Evolutionary conservation across 2,113 vertebrate genomes (phyloP).

Genomic region (Proterorhinus semilunaris): DNA sequence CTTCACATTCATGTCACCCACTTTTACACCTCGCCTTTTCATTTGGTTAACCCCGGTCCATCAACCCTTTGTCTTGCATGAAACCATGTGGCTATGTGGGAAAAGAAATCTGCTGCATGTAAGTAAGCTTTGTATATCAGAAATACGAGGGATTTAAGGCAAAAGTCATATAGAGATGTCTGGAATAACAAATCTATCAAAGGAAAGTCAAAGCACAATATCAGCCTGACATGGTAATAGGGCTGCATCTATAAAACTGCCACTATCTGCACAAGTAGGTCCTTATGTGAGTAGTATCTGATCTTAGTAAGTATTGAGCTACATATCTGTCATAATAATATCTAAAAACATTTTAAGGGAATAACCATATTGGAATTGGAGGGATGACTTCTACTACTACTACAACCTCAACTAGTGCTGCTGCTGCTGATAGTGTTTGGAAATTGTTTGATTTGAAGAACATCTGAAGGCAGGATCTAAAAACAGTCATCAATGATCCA

Average conservation of each 20-base stretch:
- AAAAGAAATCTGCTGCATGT: neutral
- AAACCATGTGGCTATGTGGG: neutral
- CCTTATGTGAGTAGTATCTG: too few species aligned
- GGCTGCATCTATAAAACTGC: neutral
- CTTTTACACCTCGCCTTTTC: constrained; percentile 24
- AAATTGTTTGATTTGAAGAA: neutral
- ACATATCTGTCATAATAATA: too few species aligned
- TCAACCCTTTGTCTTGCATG: constrained; percentile 11
- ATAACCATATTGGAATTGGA: too few species aligned
- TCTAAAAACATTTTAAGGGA: too few species aligned
- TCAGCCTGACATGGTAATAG: neutral
- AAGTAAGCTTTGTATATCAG: neutral
- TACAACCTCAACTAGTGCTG: too few species aligned
- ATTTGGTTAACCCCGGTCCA: constrained; percentile 26
- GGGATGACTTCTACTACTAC: too few species aligned
- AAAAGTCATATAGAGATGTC: too few species aligned
- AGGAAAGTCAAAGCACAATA: neutral
- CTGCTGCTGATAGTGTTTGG: neutral
- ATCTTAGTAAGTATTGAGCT: too few species aligned
- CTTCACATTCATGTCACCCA: constrained; percentile 35
- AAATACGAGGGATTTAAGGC: neutral
- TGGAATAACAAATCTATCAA: neutral
- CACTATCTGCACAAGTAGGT: too few species aligned
- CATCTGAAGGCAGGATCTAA: neutral
- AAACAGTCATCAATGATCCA: neutral